phyloP scores from a whole-genome alignment of 2,113 vertebrate genomes.

The Cettia cetti region DNA sequence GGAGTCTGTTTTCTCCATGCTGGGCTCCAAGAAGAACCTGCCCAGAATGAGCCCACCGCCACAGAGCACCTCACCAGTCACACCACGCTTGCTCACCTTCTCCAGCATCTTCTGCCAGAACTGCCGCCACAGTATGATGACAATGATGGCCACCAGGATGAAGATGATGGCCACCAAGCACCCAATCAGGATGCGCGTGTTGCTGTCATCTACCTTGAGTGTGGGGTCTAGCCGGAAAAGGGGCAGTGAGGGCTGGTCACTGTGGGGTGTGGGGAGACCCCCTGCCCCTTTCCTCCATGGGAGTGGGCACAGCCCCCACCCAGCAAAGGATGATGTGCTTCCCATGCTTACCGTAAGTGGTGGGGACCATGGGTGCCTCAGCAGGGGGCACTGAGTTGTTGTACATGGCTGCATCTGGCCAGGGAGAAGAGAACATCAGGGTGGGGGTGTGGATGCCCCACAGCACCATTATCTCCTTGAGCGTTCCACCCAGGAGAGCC shows the following conservation, averaged over 20 bases:
- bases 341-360: constrained; percentile 71
- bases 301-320: neutral
- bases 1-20: neutral
- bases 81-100: constrained; percentile 72
- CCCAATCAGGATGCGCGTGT: constrained; percentile 91
- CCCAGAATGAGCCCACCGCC: accelerated
- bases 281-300: neutral
- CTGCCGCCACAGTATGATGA: constrained; percentile 96
- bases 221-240: constrained; percentile 78
- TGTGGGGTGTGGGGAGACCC: accelerated
- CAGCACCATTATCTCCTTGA: neutral
- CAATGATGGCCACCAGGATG: constrained; percentile 90
- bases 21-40: neutral
- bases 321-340: accelerated
- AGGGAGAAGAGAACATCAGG: neutral
- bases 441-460: neutral
- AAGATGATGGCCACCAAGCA: constrained; percentile 96
- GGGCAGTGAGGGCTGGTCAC: accelerated
- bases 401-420: constrained; percentile 90
- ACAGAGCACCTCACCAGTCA: neutral
- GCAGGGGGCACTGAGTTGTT: constrained; percentile 83
- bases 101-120: constrained; percentile 99
- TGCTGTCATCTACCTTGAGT: constrained; percentile 94
- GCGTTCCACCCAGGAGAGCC: neutral
- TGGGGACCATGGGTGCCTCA: constrained; percentile 73